Evolutionary conservation across 2,888 invertebrate species (phyloP), one percentile per base, ranked within the genome.

Genomic region (Conus canariensis): DNA sequence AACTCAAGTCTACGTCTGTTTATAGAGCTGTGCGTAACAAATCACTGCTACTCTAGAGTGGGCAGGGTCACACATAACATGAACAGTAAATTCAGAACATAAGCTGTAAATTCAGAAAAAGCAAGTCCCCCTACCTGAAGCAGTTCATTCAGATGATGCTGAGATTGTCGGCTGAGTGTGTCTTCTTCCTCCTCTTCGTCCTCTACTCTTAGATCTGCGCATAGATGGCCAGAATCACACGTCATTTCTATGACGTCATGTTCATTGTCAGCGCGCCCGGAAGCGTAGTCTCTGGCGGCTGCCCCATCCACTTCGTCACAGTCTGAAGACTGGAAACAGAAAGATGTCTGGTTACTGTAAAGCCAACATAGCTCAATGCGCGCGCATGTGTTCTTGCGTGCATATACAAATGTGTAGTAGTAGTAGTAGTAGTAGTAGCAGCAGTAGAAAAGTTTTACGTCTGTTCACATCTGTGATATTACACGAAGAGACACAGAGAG

Each of bases 311-410:
- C 22, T 14, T 83, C 82, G 56, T 83, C 82, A 19, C 19, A 19
- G 82, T 83, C 82, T 19, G 82, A 83, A 83, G 56, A 83, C 82
- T 83, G 82, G 58, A 83, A 30, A 83, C 82, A 83, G 10, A 56
- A 80, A 74, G 45, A 45, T 45, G 45, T 45, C 4, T 45, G 45
- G 45, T 45, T 45, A 45, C 45, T n/a, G n/a, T n/a, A n/a, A n/a
- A 45, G 45, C 45, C 45, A 45, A 4, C 45, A 45, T 3, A 45
- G 45, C 45, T 45, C 45, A 45, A 45, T 45, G 45, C 45, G 45
- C 45, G 45, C 45, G 4, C 45, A 45, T 45, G 4, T 45, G 45
- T 45, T 2, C 45, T 4, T 45, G 45, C 45, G 45, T 45, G 45
- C 45, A 45, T 45, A 45, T 45, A 45, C 0, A 45, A 45, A 45